phyloP scores from a whole-genome alignment of 2,888 invertebrate genomes.

The Lymantria dispar region DNA sequence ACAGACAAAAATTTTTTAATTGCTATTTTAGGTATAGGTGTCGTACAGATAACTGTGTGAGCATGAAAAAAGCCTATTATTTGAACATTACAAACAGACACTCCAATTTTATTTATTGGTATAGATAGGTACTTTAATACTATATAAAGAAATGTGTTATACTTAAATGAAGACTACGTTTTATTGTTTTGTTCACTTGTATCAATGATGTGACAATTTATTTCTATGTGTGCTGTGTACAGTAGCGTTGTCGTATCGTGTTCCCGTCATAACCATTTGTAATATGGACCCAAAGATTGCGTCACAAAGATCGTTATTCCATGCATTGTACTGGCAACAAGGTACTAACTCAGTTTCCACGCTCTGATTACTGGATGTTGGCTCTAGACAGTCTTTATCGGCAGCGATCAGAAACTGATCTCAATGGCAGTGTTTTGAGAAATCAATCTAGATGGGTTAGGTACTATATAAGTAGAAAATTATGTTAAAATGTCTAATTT shows the following conservation, averaged over 20 bases:
- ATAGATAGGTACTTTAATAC: too few species aligned
- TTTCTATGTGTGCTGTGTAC: conserved; percentile 25
- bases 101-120: too few species aligned
- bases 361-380: conserved; percentile 83
- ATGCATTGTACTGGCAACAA: conserved; percentile 54
- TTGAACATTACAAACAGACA: background rate
- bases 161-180: background rate
- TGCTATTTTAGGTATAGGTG: too few species aligned
- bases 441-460: conserved; percentile 33
- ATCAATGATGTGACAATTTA: conserved; percentile 23
- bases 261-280: conserved; percentile 11
- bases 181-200: background rate
- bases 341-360: conserved; percentile 77
- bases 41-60: too few species aligned
- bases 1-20: too few species aligned
- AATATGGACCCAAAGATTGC: conserved; percentile 42
- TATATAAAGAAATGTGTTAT: background rate
- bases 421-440: conserved; percentile 49
- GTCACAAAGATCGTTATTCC: conserved; percentile 48
- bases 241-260: conserved; percentile 27
- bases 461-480: background rate
- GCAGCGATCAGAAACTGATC: conserved; percentile 69
- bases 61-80: too few species aligned
- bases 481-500: too few species aligned
- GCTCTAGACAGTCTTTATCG: conserved; percentile 80